phyloP scores from a whole-genome alignment of 2,113 vertebrate genomes.

The Thinocorus orbignyianus region DNA sequence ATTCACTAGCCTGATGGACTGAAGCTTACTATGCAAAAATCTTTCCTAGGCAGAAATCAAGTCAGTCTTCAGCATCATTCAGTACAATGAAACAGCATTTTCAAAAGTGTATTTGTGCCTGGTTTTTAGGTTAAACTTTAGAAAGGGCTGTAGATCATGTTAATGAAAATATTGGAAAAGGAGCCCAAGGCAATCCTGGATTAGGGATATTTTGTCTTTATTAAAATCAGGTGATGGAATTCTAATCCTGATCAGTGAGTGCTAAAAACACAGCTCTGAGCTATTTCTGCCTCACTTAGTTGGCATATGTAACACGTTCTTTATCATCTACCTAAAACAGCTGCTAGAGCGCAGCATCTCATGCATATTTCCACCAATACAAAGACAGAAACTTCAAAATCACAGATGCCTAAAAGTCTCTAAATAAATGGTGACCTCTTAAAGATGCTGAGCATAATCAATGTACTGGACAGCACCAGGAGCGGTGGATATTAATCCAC shows the following conservation, averaged over 20 bases:
- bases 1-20: not conserved
- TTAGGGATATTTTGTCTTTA: not conserved
- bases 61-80: not conserved
- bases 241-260: not conserved
- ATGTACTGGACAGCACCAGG: not conserved
- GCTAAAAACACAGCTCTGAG: not conserved
- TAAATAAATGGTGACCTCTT: not conserved
- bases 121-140: not conserved
- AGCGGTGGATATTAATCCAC: not conserved
- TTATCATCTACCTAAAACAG: not conserved
- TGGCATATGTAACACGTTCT: not conserved
- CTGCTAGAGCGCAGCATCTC: not conserved
- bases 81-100: not conserved
- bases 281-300: not conserved
- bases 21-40: not conserved
- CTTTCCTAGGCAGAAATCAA: not conserved
- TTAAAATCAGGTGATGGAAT: not conserved
- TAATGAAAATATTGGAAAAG: not conserved
- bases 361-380: not conserved
- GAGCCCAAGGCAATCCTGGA: not conserved
- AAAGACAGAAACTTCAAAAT: not conserved
- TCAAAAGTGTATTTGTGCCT: not conserved
- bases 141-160: not conserved
- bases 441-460: not conserved
- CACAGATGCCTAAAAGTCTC: not conserved